Evolutionary conservation across 1,140 invertebrate genomes (phyloP).

Genomic region (Atopsyche davidsoni): DNA sequence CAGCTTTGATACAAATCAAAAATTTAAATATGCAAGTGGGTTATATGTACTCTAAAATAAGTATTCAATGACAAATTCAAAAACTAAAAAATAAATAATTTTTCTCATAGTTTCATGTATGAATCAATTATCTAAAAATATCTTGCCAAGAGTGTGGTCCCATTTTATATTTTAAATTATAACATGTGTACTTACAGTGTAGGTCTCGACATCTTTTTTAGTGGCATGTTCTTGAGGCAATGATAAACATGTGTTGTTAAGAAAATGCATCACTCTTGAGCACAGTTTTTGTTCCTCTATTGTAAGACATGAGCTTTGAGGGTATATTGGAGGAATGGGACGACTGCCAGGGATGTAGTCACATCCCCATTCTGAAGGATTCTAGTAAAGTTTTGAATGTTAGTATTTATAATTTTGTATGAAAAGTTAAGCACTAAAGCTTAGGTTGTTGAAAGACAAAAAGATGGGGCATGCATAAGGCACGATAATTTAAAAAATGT

Average conservation of each 20-base stretch:
- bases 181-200: slow-evolving; percentile 10
- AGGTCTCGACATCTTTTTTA: slow-evolving; percentile 11
- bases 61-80: too few species aligned
- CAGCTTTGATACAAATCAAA: too few species aligned
- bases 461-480: not conserved
- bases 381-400: not conserved
- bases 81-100: slow-evolving; percentile 3
- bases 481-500: not conserved
- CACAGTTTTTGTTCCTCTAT: slow-evolving; percentile 16
- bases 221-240: slow-evolving; percentile 9
- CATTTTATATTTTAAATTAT: not conserved
- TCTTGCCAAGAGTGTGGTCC: too few species aligned
- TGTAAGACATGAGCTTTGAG: slow-evolving; percentile 13
- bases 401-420: not conserved
- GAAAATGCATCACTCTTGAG: slow-evolving; percentile 10
- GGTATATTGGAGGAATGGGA: slow-evolving; percentile 17
- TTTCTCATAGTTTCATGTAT: not conserved
- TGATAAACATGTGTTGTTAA: slow-evolving; percentile 12
- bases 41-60: too few species aligned
- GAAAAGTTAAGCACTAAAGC: not conserved
- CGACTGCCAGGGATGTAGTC: too few species aligned
- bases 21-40: too few species aligned
- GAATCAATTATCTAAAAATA: not conserved
- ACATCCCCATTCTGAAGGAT: slow-evolving; percentile 6
- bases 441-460: not conserved